Conservation (phyloP, 2,797 vertebrate species). For the Pithecia hirsuta region DNA sequence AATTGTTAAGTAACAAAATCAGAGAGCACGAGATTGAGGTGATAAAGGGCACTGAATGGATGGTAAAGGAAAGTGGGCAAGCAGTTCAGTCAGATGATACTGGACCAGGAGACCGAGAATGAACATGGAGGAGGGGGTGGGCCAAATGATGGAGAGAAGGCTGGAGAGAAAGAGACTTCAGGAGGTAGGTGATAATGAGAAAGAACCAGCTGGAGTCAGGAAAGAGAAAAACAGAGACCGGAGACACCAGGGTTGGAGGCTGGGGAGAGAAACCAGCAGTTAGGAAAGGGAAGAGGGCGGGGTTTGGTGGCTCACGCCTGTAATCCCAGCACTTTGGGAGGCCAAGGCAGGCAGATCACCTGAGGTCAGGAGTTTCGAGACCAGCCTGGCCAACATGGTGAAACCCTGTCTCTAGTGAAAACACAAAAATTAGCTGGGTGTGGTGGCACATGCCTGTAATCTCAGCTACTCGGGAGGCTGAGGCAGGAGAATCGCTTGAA, state of each 20-base stretch:
- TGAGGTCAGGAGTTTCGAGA: background rate
- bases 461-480: background rate
- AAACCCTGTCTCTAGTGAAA: background rate
- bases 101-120: background rate
- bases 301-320: background rate
- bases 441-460: background rate
- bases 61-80: background rate
- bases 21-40: background rate
- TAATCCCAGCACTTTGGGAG: background rate
- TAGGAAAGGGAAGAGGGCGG: background rate
- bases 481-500: background rate
- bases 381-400: background rate
- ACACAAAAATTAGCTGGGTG: background rate
- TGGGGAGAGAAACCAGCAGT: background rate
- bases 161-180: background rate
- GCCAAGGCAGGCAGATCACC: background rate
- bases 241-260: background rate
- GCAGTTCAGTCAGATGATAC: background rate
- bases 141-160: background rate
- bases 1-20: background rate
- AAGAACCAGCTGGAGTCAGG: background rate
- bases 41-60: background rate
- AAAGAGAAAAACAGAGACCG: background rate
- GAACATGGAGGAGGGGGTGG: background rate
- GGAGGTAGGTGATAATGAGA: background rate